Conservation (phyloP, 2,113 vertebrate species). For the Syngnathoides biaculeatus region DNA sequence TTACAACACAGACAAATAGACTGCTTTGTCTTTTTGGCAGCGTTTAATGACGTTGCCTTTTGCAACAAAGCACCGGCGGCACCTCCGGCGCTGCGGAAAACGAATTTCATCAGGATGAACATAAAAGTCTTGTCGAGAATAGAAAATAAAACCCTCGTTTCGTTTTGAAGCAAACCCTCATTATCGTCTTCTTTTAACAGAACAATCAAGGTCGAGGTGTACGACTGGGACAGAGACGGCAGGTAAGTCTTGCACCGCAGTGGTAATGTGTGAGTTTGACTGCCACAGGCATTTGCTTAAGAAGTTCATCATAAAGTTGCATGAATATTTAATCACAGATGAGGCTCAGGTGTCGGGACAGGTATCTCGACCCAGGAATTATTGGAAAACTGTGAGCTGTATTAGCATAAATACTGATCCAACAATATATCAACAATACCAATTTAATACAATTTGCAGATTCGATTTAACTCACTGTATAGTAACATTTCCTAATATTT, state of each 20-base stretch:
- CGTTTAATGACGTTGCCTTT: not conserved
- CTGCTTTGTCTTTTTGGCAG: not conserved
- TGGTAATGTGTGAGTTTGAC: not conserved
- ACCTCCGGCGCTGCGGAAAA: not conserved
- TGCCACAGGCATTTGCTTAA: not conserved
- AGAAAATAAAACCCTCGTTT: not conserved
- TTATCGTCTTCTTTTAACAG: slow-evolving; percentile 60
- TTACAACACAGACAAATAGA: not conserved
- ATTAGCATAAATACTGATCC: not conserved
- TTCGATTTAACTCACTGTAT: too few relatives aligned
- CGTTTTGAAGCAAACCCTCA: not conserved
- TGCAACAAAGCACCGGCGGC: not conserved
- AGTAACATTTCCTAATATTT: slow-evolving; percentile 11
- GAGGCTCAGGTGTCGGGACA: not conserved
- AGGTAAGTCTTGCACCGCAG: slow-evolving; percentile 69
- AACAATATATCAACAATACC: too few relatives aligned
- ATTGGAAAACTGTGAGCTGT: not conserved
- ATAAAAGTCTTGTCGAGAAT: not conserved
- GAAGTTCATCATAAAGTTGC: not conserved
- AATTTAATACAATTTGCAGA: too few relatives aligned
- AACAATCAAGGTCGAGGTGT: slow-evolving; percentile 91
- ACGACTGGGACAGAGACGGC: slow-evolving; percentile 93
- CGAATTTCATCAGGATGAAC: not conserved
- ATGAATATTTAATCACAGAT: not conserved
- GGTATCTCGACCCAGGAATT: not conserved